Evolutionary conservation across 2,113 vertebrate genomes (phyloP).

Genomic region (Pomatorhinus ruficollis): DNA sequence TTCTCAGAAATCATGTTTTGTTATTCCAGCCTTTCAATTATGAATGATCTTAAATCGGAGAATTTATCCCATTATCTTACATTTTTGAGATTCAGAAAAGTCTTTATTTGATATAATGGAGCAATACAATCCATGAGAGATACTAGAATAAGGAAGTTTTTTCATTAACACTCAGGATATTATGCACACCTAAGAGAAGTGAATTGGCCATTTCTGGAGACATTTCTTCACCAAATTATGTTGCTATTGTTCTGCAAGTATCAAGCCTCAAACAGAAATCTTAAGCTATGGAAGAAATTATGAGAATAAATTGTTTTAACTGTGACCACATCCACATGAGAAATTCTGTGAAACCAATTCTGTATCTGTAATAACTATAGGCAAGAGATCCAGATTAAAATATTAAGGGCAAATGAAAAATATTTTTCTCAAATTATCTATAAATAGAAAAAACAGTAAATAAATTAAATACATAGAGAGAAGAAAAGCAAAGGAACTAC

Average conservation of each 20-base stretch:
- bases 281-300: background rate
- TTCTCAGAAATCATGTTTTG: background rate
- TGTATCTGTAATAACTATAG: background rate
- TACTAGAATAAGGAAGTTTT: background rate
- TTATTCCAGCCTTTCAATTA: background rate
- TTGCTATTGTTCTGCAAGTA: background rate
- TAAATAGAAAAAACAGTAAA: background rate
- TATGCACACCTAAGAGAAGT: background rate
- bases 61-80: background rate
- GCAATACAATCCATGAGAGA: background rate
- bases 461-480: background rate
- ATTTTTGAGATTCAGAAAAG: background rate
- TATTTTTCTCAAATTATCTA: background rate
- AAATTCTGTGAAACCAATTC: background rate
- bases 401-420: background rate
- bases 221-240: background rate
- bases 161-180: background rate
- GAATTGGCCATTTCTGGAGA: background rate
- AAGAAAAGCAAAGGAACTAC: background rate
- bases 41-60: background rate
- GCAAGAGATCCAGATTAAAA: background rate
- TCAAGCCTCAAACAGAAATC: background rate
- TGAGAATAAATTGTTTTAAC: background rate
- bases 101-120: background rate
- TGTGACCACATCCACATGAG: background rate